A percentile compares a stretch with the other conserved stretches of the same genome.
Evolutionary conservation across 2,888 invertebrate species (phyloP).

Genomic region (Microctonus hyperodae): DNA sequence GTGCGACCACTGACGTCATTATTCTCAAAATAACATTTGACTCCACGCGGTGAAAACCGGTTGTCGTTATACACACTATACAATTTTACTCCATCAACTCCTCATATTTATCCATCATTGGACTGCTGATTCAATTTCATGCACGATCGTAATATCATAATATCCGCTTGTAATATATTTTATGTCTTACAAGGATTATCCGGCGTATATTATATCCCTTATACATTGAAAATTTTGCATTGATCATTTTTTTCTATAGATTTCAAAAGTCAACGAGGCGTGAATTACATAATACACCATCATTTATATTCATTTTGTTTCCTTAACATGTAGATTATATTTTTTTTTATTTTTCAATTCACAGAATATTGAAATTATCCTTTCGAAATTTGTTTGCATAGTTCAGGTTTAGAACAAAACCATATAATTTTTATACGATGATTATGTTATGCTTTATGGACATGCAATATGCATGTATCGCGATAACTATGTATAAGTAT

Average conservation of each 20-base stretch:
- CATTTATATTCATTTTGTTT: too few species aligned
- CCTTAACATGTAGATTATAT: not conserved
- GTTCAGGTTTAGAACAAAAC: not conserved
- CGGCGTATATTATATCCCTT: not conserved
- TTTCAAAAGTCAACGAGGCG: not conserved
- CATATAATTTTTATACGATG: not conserved
- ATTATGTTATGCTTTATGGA: not conserved
- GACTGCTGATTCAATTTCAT: not conserved
- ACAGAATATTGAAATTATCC: not conserved
- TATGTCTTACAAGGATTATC: not conserved
- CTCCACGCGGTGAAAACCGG: constrained; percentile 41
- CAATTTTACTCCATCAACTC: not conserved
- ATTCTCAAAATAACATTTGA: constrained; percentile 50
- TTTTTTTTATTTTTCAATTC: not conserved
- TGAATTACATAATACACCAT: not conserved
- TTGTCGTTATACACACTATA: not conserved
- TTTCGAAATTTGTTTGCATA: not conserved
- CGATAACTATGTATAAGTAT: not conserved
- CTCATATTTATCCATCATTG: not conserved
- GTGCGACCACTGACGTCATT: constrained; percentile 48
- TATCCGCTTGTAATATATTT: not conserved
- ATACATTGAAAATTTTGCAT: not conserved
- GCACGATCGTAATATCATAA: not conserved
- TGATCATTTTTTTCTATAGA: not conserved
- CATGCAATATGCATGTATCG: not conserved